phyloP scores from a whole-genome alignment of 2,888 invertebrate species.

The Eulithis prunata region DNA sequence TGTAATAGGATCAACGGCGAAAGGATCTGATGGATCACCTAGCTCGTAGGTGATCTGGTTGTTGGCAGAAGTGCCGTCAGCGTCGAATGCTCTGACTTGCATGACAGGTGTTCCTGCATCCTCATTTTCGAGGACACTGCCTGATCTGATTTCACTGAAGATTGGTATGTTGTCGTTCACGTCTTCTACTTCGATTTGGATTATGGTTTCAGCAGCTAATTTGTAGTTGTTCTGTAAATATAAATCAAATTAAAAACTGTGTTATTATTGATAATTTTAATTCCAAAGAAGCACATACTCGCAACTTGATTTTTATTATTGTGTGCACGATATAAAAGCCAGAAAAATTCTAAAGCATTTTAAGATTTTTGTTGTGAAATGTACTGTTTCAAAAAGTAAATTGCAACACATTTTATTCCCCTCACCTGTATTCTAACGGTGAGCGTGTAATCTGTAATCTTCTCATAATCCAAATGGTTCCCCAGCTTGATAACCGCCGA shows the following conservation, averaged over 20 bases:
- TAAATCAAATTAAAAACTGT: not conserved
- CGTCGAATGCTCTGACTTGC: conserved; percentile 94
- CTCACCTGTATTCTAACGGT: conserved; percentile 90
- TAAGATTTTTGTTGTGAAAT: conserved; percentile 11
- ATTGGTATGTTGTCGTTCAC: conserved; percentile 96
- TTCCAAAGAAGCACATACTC: too few species aligned
- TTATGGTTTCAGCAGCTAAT: conserved; percentile 90
- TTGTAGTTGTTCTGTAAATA: conserved; percentile 88
- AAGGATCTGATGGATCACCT: conserved; percentile 88
- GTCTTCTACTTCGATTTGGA: conserved; percentile 92
- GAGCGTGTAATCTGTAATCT: conserved; percentile 91
- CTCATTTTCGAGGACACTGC: conserved; percentile 94
- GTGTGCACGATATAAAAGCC: not conserved
- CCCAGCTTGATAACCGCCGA: conserved; percentile 90
- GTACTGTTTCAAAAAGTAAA: conserved; percentile 15
- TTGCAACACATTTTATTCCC: conserved; percentile 24
- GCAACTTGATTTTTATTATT: too few species aligned
- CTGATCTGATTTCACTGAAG: conserved; percentile 92
- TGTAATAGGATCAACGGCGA: conserved; percentile 92
- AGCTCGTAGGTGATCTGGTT: conserved; percentile 93
- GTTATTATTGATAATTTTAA: too few species aligned
- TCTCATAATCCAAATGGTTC: conserved; percentile 92
- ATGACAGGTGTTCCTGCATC: conserved; percentile 92
- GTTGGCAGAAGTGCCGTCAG: conserved; percentile 92
- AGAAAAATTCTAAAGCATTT: conserved; percentile 4